Evolutionary conservation across 2,888 invertebrate species (phyloP).

Genomic region (Hedychridium roseum): DNA sequence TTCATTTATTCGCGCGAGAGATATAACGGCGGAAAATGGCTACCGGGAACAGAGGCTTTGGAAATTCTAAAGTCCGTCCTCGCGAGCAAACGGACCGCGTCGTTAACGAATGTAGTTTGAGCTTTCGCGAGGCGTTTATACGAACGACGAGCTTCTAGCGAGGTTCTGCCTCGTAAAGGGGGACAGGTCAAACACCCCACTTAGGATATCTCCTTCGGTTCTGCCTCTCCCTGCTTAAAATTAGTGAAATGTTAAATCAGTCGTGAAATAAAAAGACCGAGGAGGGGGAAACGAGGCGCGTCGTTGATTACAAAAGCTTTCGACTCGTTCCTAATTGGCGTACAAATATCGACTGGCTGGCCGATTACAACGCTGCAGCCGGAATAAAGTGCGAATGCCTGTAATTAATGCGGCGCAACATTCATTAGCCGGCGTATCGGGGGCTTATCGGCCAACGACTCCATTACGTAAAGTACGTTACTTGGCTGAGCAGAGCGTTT

Average conservation of each 20-base stretch:
- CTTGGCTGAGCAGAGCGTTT: not conserved
- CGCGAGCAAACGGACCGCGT: not conserved
- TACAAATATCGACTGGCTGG: not conserved
- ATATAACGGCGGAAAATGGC: no score
- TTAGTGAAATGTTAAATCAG: no score
- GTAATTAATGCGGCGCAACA: conserved; percentile 4
- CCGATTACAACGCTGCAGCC: conserved; percentile 1
- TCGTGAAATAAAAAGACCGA: no score
- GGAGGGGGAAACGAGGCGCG: not conserved
- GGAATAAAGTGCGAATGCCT: conserved; percentile 1
- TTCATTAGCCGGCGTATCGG: conserved; percentile 4
- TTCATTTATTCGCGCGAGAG: no score
- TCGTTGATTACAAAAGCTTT: conserved; percentile 2
- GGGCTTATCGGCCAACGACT: conserved; percentile 3
- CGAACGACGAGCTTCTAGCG: not conserved
- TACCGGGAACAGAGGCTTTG: no score
- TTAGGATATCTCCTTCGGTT: no score
- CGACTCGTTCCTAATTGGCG: no score
- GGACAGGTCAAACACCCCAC: not conserved
- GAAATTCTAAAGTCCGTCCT: not conserved
- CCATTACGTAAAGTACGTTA: conserved; percentile 4
- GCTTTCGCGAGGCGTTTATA: not conserved
- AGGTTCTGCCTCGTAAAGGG: not conserved
- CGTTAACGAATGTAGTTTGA: conserved; percentile 1
- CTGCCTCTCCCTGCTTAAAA: no score